These are phyloP conservation scores for Virgularia gustaviana DNA, from an alignment of 92 coral and sea anemone genomes.

Conservation along the genomic window DNA sequence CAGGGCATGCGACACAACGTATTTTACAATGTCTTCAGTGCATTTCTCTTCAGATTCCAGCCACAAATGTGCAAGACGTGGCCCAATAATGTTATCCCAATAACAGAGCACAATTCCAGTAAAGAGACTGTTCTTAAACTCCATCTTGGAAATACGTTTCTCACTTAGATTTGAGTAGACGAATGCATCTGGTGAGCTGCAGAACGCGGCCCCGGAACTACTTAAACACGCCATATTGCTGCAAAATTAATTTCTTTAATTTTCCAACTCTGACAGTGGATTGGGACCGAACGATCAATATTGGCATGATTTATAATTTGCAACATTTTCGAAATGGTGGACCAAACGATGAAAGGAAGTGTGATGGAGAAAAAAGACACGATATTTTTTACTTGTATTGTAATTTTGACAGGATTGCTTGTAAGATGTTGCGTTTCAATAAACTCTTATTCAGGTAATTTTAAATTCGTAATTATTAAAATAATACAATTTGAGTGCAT, in stretches of 20 bases:
- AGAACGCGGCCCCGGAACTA: conserved; percentile 20
- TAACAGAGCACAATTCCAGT: conserved; percentile 69
- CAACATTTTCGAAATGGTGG: conserved; percentile 59
- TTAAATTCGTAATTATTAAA: too few relatives aligned
- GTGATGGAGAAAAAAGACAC: conserved; percentile 13
- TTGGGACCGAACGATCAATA: conserved; percentile 14
- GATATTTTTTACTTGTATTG: conserved; percentile 59
- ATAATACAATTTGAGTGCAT: not conserved
- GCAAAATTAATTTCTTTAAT: too few relatives aligned
- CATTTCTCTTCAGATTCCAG: conserved; percentile 60
- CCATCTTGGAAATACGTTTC: conserved; percentile 11
- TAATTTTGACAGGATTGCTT: conserved; percentile 60
- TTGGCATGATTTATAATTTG: conserved; percentile 1
- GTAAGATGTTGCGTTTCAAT: conserved; percentile 89
- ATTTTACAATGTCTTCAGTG: conserved; percentile 75
- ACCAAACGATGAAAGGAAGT: not conserved
- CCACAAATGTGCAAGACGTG: conserved; percentile 85
- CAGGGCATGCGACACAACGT: conserved; percentile 85
- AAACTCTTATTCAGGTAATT: conserved; percentile 83
- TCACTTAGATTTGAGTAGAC: conserved; percentile 18
- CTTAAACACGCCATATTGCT: conserved; percentile 32
- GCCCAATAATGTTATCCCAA: conserved; percentile 95
- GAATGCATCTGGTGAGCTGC: conserved; percentile 18
- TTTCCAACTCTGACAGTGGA: conserved; percentile 16
- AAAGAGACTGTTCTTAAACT: conserved; percentile 70